Conservation (phyloP, 1,140 invertebrate genomes). For the Drosophila ambigua region DNA sequence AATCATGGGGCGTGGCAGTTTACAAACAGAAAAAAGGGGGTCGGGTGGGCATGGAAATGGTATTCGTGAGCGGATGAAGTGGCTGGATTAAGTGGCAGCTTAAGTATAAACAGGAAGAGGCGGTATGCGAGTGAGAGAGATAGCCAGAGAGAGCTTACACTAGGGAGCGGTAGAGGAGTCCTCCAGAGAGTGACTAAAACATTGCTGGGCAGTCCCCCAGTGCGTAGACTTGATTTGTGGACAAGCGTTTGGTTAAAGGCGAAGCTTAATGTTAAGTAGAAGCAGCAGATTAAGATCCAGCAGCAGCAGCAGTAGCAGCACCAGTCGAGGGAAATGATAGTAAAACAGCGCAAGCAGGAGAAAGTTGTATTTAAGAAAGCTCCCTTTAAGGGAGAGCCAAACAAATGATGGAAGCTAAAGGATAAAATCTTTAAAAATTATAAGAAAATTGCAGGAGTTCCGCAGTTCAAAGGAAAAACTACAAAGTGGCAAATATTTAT, state of each 20-base stretch:
- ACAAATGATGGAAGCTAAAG: slow-evolving; percentile 14
- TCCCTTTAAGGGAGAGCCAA: slow-evolving; percentile 28
- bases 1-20: slow-evolving; percentile 31
- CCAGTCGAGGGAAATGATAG: slow-evolving; percentile 19
- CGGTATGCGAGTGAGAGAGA: slow-evolving; percentile 6
- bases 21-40: slow-evolving; percentile 2
- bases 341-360: slow-evolving; percentile 8
- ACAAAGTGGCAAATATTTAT: background rate
- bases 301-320: slow-evolving; percentile 6
- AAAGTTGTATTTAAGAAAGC: background rate
- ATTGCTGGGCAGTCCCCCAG: slow-evolving; percentile 45
- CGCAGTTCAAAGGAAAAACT: too few relatives aligned
- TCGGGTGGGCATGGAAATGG: too few relatives aligned
- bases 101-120: slow-evolving; percentile 66
- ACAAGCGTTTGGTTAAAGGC: slow-evolving; percentile 56
- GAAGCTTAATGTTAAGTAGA: slow-evolving; percentile 57
- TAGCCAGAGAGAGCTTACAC: background rate
- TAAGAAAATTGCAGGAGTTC: too few relatives aligned
- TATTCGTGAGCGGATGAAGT: slow-evolving; percentile 48
- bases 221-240: slow-evolving; percentile 75
- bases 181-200: slow-evolving; percentile 47
- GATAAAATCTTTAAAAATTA: slow-evolving; percentile 5
- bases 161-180: slow-evolving; percentile 7
- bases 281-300: slow-evolving; percentile 35
- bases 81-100: slow-evolving; percentile 80